Conservation (phyloP, 2,888 invertebrate species). For the Pegoplata infirma region DNA sequence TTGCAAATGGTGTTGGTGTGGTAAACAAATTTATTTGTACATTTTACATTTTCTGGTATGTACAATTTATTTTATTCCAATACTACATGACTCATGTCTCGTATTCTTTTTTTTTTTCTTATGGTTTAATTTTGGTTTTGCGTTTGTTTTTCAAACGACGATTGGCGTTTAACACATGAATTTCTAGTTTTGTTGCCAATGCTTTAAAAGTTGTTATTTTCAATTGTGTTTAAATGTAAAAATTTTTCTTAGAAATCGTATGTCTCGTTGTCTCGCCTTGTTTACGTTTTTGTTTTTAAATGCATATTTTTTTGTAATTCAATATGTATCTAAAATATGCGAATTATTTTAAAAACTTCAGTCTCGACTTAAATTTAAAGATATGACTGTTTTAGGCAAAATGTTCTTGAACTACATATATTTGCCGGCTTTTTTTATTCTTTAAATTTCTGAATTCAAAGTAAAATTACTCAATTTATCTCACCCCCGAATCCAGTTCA, state of each 20-base stretch:
- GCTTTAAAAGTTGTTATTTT: neutral
- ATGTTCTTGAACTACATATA: neutral
- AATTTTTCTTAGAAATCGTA: neutral
- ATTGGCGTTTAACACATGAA: neutral
- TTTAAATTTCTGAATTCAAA: no score
- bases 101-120: neutral
- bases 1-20: no score
- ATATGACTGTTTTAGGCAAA: no score
- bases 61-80: neutral
- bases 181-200: neutral
- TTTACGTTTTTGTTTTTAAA: neutral
- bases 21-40: no score
- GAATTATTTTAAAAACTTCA: neutral
- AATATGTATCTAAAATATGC: neutral
- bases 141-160: neutral
- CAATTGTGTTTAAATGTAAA: no score
- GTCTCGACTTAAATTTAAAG: no score
- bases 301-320: neutral
- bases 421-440: neutral
- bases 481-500: no score
- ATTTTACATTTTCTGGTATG: neutral
- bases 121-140: neutral
- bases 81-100: conserved; percentile 33
- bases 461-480: no score
- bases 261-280: neutral